Evolutionary conservation across 2,888 invertebrate species (phyloP).

Genomic region (Tupiocoris notatus): DNA sequence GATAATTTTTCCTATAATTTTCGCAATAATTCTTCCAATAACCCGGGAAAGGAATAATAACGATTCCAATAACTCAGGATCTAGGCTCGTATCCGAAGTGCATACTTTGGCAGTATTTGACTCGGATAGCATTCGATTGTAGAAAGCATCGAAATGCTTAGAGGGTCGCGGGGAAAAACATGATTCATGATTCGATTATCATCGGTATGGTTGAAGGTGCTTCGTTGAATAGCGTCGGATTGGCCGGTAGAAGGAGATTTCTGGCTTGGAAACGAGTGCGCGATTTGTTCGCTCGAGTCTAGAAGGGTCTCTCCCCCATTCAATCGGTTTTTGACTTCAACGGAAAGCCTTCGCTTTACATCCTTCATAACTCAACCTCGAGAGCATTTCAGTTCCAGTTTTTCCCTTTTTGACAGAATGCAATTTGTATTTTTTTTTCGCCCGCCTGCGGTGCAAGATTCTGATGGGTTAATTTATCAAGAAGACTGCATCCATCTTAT

Average conservation of each 20-base stretch:
- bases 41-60: too few species aligned
- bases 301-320: not conserved
- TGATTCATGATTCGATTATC: slow-evolving; percentile 20
- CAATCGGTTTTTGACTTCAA: not conserved
- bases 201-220: not conserved
- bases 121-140: not conserved
- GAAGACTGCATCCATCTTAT: too few species aligned
- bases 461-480: too few species aligned
- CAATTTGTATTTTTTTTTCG: not conserved
- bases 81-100: not conserved
- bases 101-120: not conserved
- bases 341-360: not conserved
- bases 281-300: not conserved
- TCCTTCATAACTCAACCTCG: not conserved
- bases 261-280: not conserved
- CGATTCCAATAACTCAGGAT: too few species aligned
- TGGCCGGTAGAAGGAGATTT: not conserved
- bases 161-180: not conserved
- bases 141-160: not conserved
- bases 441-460: too few species aligned
- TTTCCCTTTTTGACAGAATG: not conserved
- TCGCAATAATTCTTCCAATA: too few species aligned
- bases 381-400: not conserved
- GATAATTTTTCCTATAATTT: too few species aligned
- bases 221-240: not conserved